Base-by-base conservation (phyloP, 2,797 vertebrate species). In the Botia almorhae region DNA sequence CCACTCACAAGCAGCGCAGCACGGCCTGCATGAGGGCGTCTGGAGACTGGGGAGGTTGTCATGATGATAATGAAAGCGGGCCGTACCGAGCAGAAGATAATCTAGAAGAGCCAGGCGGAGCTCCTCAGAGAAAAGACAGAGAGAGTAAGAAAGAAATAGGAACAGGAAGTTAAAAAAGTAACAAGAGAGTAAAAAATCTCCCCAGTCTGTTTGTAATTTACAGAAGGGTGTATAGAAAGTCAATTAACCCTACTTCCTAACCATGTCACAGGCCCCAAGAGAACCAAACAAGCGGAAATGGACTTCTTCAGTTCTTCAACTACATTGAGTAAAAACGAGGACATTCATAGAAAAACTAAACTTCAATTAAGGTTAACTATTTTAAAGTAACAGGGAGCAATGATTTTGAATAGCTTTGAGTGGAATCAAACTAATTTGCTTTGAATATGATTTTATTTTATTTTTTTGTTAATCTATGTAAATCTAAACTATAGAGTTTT, bases 161-260 rank as follows among this genome's bases (percentile, higher is more conserved):
- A 19, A 72, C n/a, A 71, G n/a, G 39, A 64, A 23, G 68, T 43
- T 14, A 0, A 21, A 23, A 64, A 29, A 71, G 6, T 4, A 74
- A 26, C 21, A 19, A 36, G 23, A 53, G 55, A 65, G 29, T 36
- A 36, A 80, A 11, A 50, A 72, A 55, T 68, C 81, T 76, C 64
- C 39, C 16, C 12, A 36, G 82, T 82, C 82, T 84, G 83, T 64
- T 85, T 61, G 65, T 74, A 82, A 84, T 89, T 87, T 85, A 77
- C 81, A 83, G 81, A 75, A 78, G 81, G 76, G 58, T 68, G 63
- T 64, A 71, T 43, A 78, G 82, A 83, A 67, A 83, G 82, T 78
- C 81, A 88, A 85, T 87, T 84, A 89, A 87, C 84, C 85, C 77
- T 43, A 69, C 72, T 78, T 87, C 77, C 74, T 78, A 75, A 78